Conservation (phyloP, 2,888 invertebrate species). For the Meiosimyza decipiens region DNA sequence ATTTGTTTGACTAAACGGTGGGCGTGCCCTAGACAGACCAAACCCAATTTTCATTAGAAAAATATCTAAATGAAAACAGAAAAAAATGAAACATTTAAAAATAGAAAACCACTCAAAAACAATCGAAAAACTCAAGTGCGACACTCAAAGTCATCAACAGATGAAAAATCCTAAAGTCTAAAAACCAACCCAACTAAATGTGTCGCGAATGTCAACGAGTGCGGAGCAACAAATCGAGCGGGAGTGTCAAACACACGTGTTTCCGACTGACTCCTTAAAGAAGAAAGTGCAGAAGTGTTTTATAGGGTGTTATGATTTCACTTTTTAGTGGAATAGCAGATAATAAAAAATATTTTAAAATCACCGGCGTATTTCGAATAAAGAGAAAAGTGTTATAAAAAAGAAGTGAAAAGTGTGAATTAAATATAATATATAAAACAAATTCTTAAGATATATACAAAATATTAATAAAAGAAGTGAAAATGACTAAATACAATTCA, state of each 20-base stretch:
- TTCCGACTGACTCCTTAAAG: background rate
- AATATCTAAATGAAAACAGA: background rate
- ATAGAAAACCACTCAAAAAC: slow-evolving; percentile 47
- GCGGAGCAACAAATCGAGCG: slow-evolving; percentile 44
- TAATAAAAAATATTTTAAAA: background rate
- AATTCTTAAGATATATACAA: background rate
- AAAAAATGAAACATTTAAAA: slow-evolving; percentile 38
- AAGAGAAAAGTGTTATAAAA: slow-evolving; percentile 11
- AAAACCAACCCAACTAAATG: slow-evolving; percentile 60
- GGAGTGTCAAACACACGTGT: background rate
- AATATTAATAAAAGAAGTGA: background rate
- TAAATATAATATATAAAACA: background rate
- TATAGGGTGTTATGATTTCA: background rate
- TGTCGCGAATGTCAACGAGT: slow-evolving; percentile 56
- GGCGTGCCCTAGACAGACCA: slow-evolving; percentile 17
- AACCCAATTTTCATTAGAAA: slow-evolving; percentile 38
- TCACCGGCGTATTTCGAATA: no score
- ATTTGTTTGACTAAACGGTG: background rate
- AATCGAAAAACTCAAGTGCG: slow-evolving; percentile 42
- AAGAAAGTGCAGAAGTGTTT: background rate
- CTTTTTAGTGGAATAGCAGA: background rate
- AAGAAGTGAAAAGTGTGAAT: slow-evolving; percentile 10
- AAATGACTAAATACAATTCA: slow-evolving; percentile 55
- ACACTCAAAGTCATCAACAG: slow-evolving; percentile 41
- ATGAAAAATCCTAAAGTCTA: slow-evolving; percentile 45